Base-by-base conservation (phyloP, 2,888 invertebrate genomes). In the Caenorhabditis plicata region DNA sequence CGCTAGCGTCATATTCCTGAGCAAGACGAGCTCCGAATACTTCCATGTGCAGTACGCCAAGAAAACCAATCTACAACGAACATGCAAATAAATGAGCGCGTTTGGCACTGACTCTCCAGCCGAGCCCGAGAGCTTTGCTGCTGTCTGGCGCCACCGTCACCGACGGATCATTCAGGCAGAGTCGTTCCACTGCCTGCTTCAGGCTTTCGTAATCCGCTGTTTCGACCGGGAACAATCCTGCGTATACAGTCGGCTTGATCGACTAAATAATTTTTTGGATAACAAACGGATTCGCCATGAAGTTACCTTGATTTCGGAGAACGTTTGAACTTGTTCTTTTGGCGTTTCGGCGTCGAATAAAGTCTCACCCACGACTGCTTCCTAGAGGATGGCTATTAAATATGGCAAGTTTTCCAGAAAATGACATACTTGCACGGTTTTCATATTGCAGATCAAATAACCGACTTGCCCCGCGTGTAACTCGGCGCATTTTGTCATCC, bases 81-180 rank as follows among this genome's bases (percentile, higher is more conserved):
- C 20, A 20, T 5, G 39, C 17, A 4, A 17, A 4, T 20, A 39
- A 39, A 22, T n/a, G n/a, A n/a, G n/a, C n/a, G n/a, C n/a, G n/a
- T n/a, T n/a, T n/a, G n/a, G n/a, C n/a, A 53, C 31, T 23, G 7
- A 68, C 68, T 50, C 84, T 79, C 81, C 83, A 85, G 15, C 85
- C 85, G 50, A 83, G 81, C 17, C 85, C 85, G 17, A 85, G 73
- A 0, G 84, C 84, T 4, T 83, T 81, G 73, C 84, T 85, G 56
- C 55, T 76, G 83, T 94, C 94, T 15, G 87, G 81, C 32, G 85
- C 85, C 4, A 92, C 85, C n/a, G 87, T 86, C 4, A 96, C 94
- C 55, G 91, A 92, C 5, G 91, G 89, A 83, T 98, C 96, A 83
- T 94, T 98, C 33, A 98, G 85, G n/a, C 88, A 86, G 39, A 98